Evolutionary conservation across 2,113 vertebrate species (phyloP).

Genomic region (Gallinago media): DNA sequence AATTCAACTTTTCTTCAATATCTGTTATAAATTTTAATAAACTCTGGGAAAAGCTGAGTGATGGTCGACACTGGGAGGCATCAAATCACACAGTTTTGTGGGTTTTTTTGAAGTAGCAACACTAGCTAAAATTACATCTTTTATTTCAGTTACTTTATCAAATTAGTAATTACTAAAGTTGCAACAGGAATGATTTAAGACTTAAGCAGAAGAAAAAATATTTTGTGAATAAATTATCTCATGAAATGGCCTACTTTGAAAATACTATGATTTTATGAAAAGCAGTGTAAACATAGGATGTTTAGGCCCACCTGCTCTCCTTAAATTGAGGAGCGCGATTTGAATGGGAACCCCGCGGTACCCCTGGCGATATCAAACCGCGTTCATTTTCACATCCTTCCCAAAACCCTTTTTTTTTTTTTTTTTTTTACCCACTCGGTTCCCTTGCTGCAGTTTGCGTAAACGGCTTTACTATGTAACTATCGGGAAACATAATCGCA

Average conservation of each 20-base stretch:
- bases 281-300: background rate
- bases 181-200: background rate
- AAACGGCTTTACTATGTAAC: background rate
- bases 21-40: background rate
- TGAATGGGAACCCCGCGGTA: background rate
- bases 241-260: background rate
- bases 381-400: conserved; percentile 17
- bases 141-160: background rate
- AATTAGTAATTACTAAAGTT: background rate
- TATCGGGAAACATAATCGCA: background rate
- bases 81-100: background rate
- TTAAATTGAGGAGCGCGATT: background rate
- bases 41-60: background rate
- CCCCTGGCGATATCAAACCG: background rate
- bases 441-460: background rate
- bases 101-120: background rate
- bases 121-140: background rate
- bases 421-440: background rate
- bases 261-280: background rate
- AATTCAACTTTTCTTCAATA: background rate
- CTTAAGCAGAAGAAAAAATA: background rate
- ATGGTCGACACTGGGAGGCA: background rate
- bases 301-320: background rate
- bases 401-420: background rate
- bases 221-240: background rate